Percentiles rank a stretch among this genome's conserved stretches.
These are phyloP conservation scores for Eolophus roseicapilla DNA, from an alignment of 2,113 vertebrate species.

Conservation along the genomic window DNA sequence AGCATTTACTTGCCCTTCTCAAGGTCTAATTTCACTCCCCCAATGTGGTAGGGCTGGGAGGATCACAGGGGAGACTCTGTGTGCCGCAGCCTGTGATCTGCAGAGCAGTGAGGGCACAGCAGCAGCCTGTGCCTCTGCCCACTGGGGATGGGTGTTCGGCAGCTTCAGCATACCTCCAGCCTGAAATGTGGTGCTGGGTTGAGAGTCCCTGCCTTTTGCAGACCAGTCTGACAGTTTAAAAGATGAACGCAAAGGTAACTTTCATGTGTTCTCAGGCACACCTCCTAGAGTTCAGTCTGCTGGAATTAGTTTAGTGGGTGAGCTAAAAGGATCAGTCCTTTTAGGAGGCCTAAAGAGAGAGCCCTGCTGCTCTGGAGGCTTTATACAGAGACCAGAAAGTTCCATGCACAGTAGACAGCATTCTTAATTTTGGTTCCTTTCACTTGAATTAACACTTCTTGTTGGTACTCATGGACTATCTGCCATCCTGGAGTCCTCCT, in stretches of 20 bases:
- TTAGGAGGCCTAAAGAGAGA: neutral
- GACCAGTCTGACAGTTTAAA: neutral
- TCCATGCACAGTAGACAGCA: neutral
- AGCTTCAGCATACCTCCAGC: neutral
- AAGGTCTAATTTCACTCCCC: neutral
- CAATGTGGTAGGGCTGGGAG: rapidly evolving
- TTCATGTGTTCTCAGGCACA: neutral
- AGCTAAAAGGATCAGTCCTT: neutral
- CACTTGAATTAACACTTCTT: neutral
- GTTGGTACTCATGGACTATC: neutral
- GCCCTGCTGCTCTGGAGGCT: neutral
- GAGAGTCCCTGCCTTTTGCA: neutral
- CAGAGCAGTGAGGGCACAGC: neutral
- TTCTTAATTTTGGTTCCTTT: neutral
- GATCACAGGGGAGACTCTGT: neutral
- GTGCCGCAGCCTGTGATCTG: neutral
- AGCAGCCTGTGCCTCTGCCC: neutral
- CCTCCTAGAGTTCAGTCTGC: neutral
- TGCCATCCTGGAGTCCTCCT: neutral
- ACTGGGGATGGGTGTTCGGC: rapidly evolving
- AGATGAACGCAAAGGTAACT: neutral
- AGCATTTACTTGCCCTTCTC: constrained; percentile 38
- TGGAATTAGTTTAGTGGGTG: neutral
- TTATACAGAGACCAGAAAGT: neutral
- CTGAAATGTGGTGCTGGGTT: rapidly evolving